Evolutionary conservation across 2,888 invertebrate genomes (phyloP), one percentile per base, ranked within the genome.

Genomic region (Caenorhabditis virilis): DNA sequence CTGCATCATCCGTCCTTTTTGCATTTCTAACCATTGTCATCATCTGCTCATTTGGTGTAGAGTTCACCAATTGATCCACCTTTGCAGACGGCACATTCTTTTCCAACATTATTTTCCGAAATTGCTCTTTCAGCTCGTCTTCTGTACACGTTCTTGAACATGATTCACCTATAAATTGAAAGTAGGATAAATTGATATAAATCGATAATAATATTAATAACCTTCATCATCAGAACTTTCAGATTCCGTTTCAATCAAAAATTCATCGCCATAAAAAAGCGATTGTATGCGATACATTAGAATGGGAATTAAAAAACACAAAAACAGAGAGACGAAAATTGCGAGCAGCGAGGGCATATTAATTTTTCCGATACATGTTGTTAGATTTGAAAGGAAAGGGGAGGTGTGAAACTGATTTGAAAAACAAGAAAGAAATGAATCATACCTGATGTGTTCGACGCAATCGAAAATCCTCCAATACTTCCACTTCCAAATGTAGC

Each of bases 371-470:
- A 36, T 13, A 42, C 15, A 42, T 23, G 42, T 23, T 23, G 5
- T 49, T 11, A 0, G 25, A 36, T 49, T 36, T 49, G 25, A 13
- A 26, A 36, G n/a, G n/a, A n/a, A n/a, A n/a, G n/a, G n/a, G n/a
- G n/a, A n/a, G n/a, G n/a, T n/a, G n/a, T n/a, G n/a, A n/a, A n/a
- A n/a, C n/a, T n/a, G n/a, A n/a, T n/a, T n/a, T n/a, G 38, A 15
- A 36, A 16, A 36, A 18, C 16, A 38, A 45, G 16, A 23, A 45
- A 45, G 25, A 27, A n/a, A n/a, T n/a, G n/a, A n/a, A 9, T 39
- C 38, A 20, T 16, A 50, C 65, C 56, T 41, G 65, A 65, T 16
- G 65, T 59, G 41, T 59, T 65, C 22, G 65, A 65, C 39, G 52
- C 56, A 2, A 60, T 20, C 13, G 65, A 65, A 18, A 52, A 25